phyloP scores from a whole-genome alignment of 2,797 vertebrate species.

The Triplophysa yarkandensis region DNA sequence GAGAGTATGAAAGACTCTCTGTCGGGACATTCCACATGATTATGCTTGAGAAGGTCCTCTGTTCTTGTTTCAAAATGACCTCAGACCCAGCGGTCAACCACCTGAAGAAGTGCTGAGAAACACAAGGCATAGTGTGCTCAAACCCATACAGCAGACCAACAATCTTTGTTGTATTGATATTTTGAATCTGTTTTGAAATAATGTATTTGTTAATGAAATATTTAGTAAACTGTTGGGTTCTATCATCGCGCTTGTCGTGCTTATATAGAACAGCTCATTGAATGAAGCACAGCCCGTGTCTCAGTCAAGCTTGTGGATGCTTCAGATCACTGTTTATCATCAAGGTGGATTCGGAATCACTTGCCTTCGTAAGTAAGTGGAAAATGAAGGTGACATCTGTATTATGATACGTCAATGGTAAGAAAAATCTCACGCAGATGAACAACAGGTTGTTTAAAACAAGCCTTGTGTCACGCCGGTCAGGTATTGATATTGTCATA shows the following conservation, averaged over 20 bases:
- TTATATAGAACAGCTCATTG: not conserved
- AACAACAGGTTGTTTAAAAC: not conserved
- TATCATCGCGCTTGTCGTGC: too few relatives aligned
- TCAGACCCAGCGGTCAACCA: constrained; percentile 67
- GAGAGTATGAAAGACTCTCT: constrained; percentile 72
- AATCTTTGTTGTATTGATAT: too few relatives aligned
- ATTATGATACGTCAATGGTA: not conserved
- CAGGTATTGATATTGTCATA: not conserved
- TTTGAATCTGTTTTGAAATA: too few relatives aligned
- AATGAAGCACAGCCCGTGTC: not conserved
- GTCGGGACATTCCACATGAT: constrained; percentile 76
- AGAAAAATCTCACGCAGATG: not conserved
- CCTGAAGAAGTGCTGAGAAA: constrained; percentile 58
- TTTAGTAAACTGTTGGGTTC: too few relatives aligned
- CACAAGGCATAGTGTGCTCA: constrained; percentile 39
- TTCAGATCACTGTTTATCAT: not conserved
- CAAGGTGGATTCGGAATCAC: not conserved
- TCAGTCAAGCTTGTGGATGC: not conserved
- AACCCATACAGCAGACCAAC: not conserved
- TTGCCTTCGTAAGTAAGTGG: not conserved
- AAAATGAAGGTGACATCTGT: not conserved
- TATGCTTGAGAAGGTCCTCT: constrained; percentile 75
- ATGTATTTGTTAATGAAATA: too few relatives aligned
- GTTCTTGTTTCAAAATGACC: constrained; percentile 64
- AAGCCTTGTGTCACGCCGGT: not conserved